Evolutionary conservation across 2,888 invertebrate species (phyloP), one percentile per base, ranked within the genome.

Genomic region (Pinctada fucata): DNA sequence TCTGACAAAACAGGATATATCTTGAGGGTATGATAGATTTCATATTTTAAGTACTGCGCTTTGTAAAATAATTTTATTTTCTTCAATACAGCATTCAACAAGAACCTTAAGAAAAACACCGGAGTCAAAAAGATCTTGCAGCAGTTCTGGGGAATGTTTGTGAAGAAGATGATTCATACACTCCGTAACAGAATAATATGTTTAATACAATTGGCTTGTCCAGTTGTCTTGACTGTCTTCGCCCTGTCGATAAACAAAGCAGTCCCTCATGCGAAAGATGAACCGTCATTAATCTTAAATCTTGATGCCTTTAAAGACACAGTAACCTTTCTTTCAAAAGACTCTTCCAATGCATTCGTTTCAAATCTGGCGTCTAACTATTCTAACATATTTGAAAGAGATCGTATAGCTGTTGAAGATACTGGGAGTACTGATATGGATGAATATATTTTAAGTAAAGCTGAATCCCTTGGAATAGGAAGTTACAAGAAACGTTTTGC

Each of bases 131-230:
- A 95, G 2, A 84, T 93, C 0, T 76, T 92, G n/a, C 94, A 95
- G 80, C 95, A 95, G 86, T 93, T 95, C 82, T 87, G 91, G 48
- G 95, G 95, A 0, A 94, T 95, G 93, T 93, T 95, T 90, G 91
- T 94, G 58, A 96, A 96, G 90, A 94, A 95, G 87, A 91, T 92
- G 51, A 90, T 95, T 3, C 94, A 95, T 71, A 94, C 95, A 76
- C 90, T 93, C 50, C 94, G 96, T 3, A 95, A 96, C 16, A 95
- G 95, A 94, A 90, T 95, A 70, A 89, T 96, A 3, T 93, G 91
- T 2, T 49, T 90, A 2, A 86, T 88, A 0, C 85, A 87, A 93
- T 93, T 96, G 13, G 79, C 95, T 2, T 94, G 96, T 75, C 96
- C 97, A 0, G 92, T 95, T 0, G 81, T 95, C 75, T 95, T 94